Conservation (phyloP, 92 coral and sea anemone genomes). For the Phenganax stokvisi region DNA sequence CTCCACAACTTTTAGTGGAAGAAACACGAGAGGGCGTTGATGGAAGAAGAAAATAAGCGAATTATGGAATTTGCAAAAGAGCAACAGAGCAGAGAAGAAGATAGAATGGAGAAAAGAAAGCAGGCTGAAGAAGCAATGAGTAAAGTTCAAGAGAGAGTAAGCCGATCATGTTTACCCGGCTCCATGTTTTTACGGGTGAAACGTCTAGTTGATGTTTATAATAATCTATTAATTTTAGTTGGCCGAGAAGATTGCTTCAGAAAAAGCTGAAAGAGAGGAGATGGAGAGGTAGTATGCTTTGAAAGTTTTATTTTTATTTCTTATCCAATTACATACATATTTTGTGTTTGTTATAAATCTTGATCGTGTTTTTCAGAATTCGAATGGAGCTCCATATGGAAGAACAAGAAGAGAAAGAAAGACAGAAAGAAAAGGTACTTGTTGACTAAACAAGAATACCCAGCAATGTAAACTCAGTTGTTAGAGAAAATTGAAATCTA, state of each 20-base stretch:
- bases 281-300: slow-evolving; percentile 4
- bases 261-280: slow-evolving; percentile 23
- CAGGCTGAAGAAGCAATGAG: slow-evolving; percentile 92
- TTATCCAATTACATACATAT: neutral
- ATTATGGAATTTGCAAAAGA: slow-evolving; percentile 86
- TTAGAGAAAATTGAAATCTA: too few species aligned
- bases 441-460: neutral
- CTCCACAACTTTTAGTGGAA: slow-evolving; percentile 65
- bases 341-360: neutral
- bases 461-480: neutral
- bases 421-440: slow-evolving; percentile 81
- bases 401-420: slow-evolving; percentile 88
- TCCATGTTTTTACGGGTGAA: neutral
- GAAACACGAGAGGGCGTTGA: slow-evolving; percentile 62
- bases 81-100: slow-evolving; percentile 88
- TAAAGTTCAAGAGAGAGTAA: slow-evolving; percentile 72
- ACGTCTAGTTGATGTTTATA: neutral
- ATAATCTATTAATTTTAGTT: neutral
- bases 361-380: slow-evolving; percentile 46
- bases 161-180: neutral
- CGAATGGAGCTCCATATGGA: slow-evolving; percentile 86
- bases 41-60: slow-evolving; percentile 93
- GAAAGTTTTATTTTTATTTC: neutral
- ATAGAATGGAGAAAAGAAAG: slow-evolving; percentile 91
- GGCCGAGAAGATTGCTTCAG: slow-evolving; percentile 14